Base-by-base conservation (phyloP, 2,113 vertebrate species). In the Melanerpes aurifrons region DNA sequence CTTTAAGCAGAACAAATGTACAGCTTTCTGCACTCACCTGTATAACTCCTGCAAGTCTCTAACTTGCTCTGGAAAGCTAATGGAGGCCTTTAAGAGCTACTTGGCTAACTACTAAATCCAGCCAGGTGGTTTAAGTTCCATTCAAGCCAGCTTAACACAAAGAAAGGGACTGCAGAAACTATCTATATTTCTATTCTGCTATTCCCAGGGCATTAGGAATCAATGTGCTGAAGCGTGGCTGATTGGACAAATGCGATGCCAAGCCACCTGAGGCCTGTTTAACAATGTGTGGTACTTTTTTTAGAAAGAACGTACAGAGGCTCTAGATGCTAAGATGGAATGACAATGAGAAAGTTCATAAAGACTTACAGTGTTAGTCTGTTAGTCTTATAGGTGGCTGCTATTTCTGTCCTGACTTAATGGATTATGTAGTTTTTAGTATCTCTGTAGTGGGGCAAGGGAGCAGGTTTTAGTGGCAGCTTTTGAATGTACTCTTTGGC, bases 391-490 rank as follows among this genome's bases (percentile, higher is more conserved):
- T 0, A 87, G 35, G 9, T 69, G 69, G 57, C 50, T 86, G 28
- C 29, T 85, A 4, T 50, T 76, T 89, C n/a, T 95, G 47, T 93
- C n/a, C 61, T 54, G 64, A 31, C 6, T 85, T 70, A 82, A 70
- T 73, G 47, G 47, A 54, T 58, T 77, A 6, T 69, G 32, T 57
- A 80, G 56, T 47, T 89, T 87, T 86, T 50, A 40, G 6, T 71
- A 15, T 74, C 47, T 87, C 28, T 80, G 24, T 85, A 82, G 29
- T 35, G 26, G 63, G 64, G 10, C 21, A 62, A 7, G 28, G 35
- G 40, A 87, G 25, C 18, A 63, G 62, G 16, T 53, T 89, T 85
- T 59, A 79, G 1, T 25, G 72, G 21, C 77, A 37, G 43, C 75
- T 92, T 87, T 89, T 48, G 81, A 74, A 86, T 18, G 6, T 35